Evolutionary conservation across 2,113 vertebrate genomes (phyloP).

Genomic region (Tinamus guttatus): DNA sequence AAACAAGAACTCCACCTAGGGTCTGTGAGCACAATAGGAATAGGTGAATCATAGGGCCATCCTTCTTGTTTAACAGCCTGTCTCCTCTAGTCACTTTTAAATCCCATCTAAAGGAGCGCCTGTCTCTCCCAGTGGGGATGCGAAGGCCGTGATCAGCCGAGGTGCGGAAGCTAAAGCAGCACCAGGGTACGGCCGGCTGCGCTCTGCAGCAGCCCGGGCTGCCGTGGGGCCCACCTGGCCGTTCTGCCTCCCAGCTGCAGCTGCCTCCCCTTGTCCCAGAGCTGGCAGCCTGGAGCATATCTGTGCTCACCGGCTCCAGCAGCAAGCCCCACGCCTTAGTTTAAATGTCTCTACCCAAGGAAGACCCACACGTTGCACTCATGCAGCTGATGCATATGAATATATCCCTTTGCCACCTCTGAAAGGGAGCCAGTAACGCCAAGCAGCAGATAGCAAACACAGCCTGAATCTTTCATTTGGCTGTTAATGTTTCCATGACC

Average conservation of each 20-base stretch:
- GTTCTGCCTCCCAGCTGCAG: not conserved
- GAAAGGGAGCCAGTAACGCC: not conserved
- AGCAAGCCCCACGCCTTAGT: not conserved
- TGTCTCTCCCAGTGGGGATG: not conserved
- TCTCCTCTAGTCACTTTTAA: not conserved
- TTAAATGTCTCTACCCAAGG: not conserved
- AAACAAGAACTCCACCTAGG: not conserved
- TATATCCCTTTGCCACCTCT: not conserved
- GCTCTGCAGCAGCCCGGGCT: not conserved
- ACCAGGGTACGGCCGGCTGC: not conserved
- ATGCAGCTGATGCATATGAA: not conserved
- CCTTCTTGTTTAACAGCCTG: not conserved
- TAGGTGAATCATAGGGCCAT: not conserved
- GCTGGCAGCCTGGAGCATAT: not conserved
- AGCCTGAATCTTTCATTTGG: not conserved
- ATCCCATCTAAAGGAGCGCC: not conserved
- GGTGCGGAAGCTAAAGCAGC: conserved; percentile 1
- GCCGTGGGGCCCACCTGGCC: not conserved
- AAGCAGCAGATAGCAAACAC: not conserved
- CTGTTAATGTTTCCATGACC: not conserved
- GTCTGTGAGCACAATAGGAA: not conserved
- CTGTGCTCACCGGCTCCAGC: not conserved
- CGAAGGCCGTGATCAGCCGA: conserved; percentile 29
- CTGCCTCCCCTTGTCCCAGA: not conserved
- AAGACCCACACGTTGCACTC: not conserved